phyloP scores from a whole-genome alignment of 2,113 vertebrate species.

The Prinia subflava region DNA sequence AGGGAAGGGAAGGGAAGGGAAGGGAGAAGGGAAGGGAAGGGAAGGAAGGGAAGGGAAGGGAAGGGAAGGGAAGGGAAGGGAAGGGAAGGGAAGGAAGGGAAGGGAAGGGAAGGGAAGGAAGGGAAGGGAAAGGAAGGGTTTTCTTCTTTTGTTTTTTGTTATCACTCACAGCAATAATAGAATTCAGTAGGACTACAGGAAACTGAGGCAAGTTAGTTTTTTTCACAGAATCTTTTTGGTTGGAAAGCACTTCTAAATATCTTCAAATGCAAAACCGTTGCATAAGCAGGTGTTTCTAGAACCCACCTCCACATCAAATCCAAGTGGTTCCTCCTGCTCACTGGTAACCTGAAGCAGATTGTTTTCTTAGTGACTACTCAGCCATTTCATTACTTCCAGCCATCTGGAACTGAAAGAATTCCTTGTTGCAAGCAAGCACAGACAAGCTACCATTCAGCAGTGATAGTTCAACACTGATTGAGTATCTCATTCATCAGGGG shows the following conservation, averaged over 20 bases:
- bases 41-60: no score
- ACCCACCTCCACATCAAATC: background rate
- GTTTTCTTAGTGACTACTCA: conserved; percentile 14
- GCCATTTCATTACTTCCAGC: background rate
- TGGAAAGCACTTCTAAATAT: background rate
- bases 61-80: no score
- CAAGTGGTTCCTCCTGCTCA: background rate
- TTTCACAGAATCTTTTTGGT: background rate
- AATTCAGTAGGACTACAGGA: background rate
- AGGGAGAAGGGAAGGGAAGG: no score
- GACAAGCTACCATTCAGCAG: background rate
- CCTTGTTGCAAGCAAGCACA: background rate
- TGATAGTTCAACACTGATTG: background rate
- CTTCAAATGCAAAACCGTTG: background rate
- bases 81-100: no score
- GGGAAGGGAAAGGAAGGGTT: background rate
- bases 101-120: no score
- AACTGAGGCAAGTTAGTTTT: background rate
- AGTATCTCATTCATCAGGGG: background rate
- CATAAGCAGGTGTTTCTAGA: background rate
- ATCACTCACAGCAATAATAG: background rate
- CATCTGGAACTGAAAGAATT: conserved; percentile 19
- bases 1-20: no score
- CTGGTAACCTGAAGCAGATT: background rate
- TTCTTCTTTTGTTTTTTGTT: background rate